Percentiles rank a stretch among this genome's conserved stretches.
phyloP scores from a whole-genome alignment of 2,888 invertebrate genomes.

The Ormyrus nitidulus region DNA sequence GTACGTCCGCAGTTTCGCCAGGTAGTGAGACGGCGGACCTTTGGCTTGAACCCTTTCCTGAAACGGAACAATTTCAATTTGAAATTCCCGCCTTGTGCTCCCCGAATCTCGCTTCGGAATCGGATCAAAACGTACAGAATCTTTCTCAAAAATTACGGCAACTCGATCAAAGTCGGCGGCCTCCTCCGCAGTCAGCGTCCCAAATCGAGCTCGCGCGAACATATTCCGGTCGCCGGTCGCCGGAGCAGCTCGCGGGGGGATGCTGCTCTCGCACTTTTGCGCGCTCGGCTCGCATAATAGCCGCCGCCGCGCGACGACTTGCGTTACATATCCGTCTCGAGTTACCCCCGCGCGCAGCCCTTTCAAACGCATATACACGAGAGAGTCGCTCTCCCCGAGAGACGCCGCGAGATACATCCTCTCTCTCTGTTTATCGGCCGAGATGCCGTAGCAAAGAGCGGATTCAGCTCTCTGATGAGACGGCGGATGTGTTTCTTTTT shows the following conservation, averaged over 20 bases:
- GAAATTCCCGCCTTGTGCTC: background rate
- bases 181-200: too few relatives aligned
- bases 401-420: background rate
- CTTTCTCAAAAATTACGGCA: too few relatives aligned
- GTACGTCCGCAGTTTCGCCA: slow-evolving; percentile 95
- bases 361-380: background rate
- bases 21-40: slow-evolving; percentile 96
- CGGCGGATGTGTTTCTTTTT: too few relatives aligned
- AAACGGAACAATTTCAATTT: slow-evolving; percentile 62
- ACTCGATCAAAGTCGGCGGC: too few relatives aligned
- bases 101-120: too few relatives aligned
- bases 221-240: too few relatives aligned
- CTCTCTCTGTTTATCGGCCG: too few relatives aligned
- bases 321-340: slow-evolving; percentile 73
- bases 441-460: too few relatives aligned
- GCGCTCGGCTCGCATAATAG: slow-evolving; percentile 70
- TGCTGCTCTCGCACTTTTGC: slow-evolving; percentile 64
- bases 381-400: slow-evolving; percentile 21
- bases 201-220: too few relatives aligned
- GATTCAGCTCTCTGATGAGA: too few relatives aligned
- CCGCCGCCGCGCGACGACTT: slow-evolving; percentile 64
- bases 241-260: slow-evolving; percentile 49
- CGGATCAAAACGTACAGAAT: too few relatives aligned
- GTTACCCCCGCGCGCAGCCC: slow-evolving; percentile 66
- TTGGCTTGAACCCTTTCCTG: slow-evolving; percentile 99